phyloP scores from a whole-genome alignment of 1,140 invertebrate species.

The Pentalonia nigronervosa region DNA sequence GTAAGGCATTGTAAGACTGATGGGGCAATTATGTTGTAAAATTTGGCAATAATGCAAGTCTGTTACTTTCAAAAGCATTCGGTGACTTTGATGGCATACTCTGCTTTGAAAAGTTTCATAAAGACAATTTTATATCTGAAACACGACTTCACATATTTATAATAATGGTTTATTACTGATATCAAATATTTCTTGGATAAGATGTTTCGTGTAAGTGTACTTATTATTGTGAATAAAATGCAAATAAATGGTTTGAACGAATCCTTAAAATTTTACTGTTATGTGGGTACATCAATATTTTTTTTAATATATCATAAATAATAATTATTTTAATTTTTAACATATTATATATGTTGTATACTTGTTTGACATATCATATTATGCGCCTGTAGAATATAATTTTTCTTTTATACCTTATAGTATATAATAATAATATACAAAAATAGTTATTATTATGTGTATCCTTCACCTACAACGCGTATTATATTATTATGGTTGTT shows the following conservation, averaged over 20 bases:
- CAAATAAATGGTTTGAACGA: not conserved
- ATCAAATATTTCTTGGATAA: not conserved
- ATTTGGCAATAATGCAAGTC: not conserved
- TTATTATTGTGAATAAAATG: not conserved
- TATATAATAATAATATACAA: not conserved
- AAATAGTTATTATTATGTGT: not conserved
- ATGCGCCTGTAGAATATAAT: not conserved
- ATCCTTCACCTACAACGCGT: not conserved
- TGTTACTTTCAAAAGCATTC: not conserved
- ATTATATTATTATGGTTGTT: not conserved
- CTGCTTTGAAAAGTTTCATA: not conserved
- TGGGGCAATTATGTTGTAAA: not conserved
- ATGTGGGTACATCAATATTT: not conserved
- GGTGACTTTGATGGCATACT: not conserved
- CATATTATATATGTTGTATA: not conserved
- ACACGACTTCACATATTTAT: not conserved
- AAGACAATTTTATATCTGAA: not conserved
- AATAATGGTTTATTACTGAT: not conserved
- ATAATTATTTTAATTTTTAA: not conserved
- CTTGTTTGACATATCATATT: not conserved
- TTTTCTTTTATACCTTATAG: not conserved
- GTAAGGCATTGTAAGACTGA: not conserved
- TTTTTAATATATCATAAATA: too few relatives aligned
- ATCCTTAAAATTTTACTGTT: not conserved
- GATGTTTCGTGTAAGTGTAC: not conserved